Evolutionary conservation across 2,113 vertebrate species (phyloP).

Genomic region (Cynopterus brachyotis): DNA sequence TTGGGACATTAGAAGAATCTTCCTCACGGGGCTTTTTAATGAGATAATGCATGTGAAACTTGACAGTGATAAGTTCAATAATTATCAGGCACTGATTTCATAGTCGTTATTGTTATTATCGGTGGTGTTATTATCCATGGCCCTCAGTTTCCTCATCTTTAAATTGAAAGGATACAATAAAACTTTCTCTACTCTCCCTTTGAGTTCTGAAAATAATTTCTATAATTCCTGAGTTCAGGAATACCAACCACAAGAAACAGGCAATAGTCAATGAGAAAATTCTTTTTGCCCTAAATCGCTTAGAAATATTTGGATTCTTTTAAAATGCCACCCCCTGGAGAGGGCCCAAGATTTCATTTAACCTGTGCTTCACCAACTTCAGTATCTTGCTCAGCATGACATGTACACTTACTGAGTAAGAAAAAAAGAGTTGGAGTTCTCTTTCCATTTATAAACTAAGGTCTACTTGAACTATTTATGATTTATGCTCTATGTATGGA

Average conservation of each 20-base stretch:
- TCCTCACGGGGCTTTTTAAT: neutral
- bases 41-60: neutral
- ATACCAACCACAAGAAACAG: neutral
- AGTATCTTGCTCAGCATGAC: neutral
- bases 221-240: conserved; percentile 1
- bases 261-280: neutral
- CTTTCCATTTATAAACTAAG: neutral
- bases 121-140: neutral
- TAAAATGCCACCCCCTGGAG: conserved; percentile 19
- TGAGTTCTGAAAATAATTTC: neutral
- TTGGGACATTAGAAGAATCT: neutral
- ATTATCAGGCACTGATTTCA: neutral
- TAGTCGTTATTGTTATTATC: neutral
- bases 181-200: neutral
- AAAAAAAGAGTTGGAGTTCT: neutral
- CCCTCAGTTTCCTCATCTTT: neutral
- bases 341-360: conserved; percentile 31
- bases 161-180: neutral
- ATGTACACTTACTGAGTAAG: neutral
- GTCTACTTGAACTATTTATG: neutral
- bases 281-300: neutral
- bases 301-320: conserved; percentile 52
- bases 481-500: neutral
- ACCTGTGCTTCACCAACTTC: neutral
- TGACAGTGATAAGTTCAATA: neutral